phyloP scores from a whole-genome alignment of 2,888 invertebrate species.

The Ariolimax columbianus region DNA sequence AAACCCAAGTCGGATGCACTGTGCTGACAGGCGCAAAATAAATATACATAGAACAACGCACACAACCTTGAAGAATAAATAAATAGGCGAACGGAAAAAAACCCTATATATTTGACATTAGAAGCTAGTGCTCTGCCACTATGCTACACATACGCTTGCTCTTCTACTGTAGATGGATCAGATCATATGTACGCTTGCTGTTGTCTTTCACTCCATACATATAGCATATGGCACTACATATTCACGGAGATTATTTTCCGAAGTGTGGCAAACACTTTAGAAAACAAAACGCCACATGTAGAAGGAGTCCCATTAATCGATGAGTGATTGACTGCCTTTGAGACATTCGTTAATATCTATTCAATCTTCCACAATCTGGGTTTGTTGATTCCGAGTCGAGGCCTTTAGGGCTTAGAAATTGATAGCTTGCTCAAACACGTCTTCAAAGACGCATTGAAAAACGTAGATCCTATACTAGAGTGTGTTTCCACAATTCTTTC shows the following conservation, averaged over 20 bases:
- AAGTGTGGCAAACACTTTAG: neutral
- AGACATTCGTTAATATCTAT: neutral
- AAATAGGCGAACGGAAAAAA: too few species aligned
- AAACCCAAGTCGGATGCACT: too few species aligned
- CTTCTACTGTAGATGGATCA: too few species aligned
- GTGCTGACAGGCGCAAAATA: too few species aligned
- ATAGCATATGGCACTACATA: neutral
- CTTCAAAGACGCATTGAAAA: constrained; percentile 9
- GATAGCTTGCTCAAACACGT: neutral
- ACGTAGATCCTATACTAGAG: neutral
- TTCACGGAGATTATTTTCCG: neutral
- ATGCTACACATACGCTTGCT: too few species aligned
- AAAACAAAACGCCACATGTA: neutral
- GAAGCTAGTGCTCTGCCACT: too few species aligned
- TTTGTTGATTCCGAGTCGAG: neutral
- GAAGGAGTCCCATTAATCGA: neutral
- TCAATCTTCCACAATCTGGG: neutral
- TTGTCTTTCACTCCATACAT: too few species aligned
- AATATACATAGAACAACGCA: too few species aligned
- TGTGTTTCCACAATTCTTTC: neutral
- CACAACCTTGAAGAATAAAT: too few species aligned
- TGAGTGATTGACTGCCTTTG: neutral
- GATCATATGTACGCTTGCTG: too few species aligned
- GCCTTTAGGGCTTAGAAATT: constrained; percentile 6
- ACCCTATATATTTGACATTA: too few species aligned